Base-by-base conservation (phyloP, 2,113 vertebrate species). In the Myiopsitta monachus region DNA sequence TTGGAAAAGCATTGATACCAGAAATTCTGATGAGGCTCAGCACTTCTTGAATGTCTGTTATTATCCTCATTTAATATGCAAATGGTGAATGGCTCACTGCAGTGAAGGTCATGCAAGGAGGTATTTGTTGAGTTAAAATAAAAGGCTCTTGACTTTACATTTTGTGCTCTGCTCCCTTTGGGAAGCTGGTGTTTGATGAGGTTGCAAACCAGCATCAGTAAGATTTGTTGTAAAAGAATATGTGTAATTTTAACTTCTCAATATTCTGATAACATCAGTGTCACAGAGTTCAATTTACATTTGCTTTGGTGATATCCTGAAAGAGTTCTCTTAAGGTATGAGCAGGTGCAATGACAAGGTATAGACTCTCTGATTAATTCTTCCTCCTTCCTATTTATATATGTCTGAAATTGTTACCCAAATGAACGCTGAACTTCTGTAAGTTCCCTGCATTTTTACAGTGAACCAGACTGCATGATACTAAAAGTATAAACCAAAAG, bases 61-160 rank as follows among this genome's bases (percentile, higher is more conserved):
- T 97, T 97, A 97, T 95, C 82, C 11, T 94, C 39, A 95, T 97
- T 97, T 92, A 90, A 57, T 82, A 93, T 88, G 92, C 63, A 97
- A 96, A 97, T 92, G 33, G 83, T 18, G 30, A 28, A 31, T 88
- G 82, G n/a, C 74, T 91, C 62, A 30, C 66, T 21, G 62, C 28
- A 7, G 33, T 33, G 52, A 88, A 83, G 90, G 85, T 76, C 92
- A 85, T 1, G 11, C 13, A 31, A n/a, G 36, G 36, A 95, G 75
- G 49, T 31, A 30, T 76, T 84, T 81, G 81, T 64, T 70, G 69
- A 70, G 33, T 59, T 26, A n/a, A 4, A 23, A 47, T 57, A 43
- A 59, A 64, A 43, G 6, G 10, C 4, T 61, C 23, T 49, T 19
- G 64, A 6, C 44, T 72, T 70, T 5, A 6, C 18, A 3, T n/a